These are phyloP conservation scores for Falco punctatus DNA, from an alignment of 2,113 vertebrate species.

Conservation along the genomic window DNA sequence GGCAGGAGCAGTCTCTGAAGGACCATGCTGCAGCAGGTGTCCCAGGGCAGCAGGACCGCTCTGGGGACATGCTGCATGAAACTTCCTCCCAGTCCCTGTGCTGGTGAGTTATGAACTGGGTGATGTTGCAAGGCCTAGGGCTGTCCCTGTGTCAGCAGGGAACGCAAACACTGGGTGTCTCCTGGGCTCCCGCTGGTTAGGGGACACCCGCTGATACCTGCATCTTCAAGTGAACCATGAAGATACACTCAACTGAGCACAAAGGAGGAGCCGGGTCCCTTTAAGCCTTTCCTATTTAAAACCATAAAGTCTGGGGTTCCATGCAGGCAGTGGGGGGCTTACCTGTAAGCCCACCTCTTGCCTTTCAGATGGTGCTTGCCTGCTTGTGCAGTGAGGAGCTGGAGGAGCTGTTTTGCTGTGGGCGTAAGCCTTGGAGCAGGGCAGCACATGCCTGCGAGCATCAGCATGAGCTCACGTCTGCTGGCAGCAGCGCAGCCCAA, in stretches of 20 bases:
- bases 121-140: background rate
- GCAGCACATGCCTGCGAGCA: background rate
- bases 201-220: too few species aligned
- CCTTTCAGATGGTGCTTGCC: background rate
- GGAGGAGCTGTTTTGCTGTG: background rate
- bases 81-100: fast-evolving
- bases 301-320: background rate
- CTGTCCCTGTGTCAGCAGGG: background rate
- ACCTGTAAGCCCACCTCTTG: background rate
- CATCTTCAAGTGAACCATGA: background rate
- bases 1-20: fast-evolving
- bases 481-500: constrained; percentile 4
- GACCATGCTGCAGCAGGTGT: fast-evolving
- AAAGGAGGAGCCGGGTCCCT: background rate
- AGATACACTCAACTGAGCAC: background rate
- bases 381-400: fast-evolving
- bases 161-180: background rate
- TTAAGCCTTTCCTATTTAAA: background rate
- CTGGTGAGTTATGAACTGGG: background rate
- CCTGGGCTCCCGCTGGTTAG: background rate
- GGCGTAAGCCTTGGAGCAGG: constrained; percentile 41
- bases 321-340: fast-evolving
- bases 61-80: background rate
- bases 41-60: fast-evolving
- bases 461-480: constrained; percentile 75